Evolutionary conservation across 2,888 invertebrate genomes (phyloP).

Genomic region (Uloborus plumipes): DNA sequence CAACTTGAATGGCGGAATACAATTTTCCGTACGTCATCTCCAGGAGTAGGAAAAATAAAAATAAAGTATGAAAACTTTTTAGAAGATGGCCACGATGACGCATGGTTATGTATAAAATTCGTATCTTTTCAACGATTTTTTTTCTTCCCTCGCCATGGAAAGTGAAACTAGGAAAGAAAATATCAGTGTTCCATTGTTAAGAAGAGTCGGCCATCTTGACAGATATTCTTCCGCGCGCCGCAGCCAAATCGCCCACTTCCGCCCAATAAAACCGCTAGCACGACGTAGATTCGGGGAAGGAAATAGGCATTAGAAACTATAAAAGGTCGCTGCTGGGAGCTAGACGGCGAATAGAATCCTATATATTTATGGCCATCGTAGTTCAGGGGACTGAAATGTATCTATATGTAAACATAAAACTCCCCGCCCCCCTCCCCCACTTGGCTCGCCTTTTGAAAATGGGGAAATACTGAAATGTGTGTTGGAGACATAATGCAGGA

Average conservation of each 20-base stretch:
- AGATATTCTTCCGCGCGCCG: constrained; percentile 61
- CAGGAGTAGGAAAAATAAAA: not conserved
- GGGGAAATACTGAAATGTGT: constrained; percentile 23
- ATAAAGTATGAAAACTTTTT: too few species aligned
- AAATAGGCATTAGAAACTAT: constrained; percentile 64
- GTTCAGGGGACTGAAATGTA: constrained; percentile 20
- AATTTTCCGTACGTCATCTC: constrained; percentile 23
- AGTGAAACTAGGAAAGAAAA: constrained; percentile 35
- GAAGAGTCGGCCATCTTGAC: constrained; percentile 52
- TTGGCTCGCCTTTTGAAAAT: not conserved
- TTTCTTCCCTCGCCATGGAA: constrained; percentile 5
- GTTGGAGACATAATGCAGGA: constrained; percentile 23
- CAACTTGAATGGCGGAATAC: constrained; percentile 52
- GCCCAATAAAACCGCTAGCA: constrained; percentile 60
- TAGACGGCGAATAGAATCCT: constrained; percentile 26
- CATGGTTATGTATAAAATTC: constrained; percentile 31
- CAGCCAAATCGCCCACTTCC: constrained; percentile 62
- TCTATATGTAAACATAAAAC: too few species aligned
- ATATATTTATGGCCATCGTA: constrained; percentile 53
- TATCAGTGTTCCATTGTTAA: constrained; percentile 50
- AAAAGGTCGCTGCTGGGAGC: constrained; percentile 29
- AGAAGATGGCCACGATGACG: constrained; percentile 27
- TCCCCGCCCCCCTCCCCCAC: not conserved
- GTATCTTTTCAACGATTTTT: constrained; percentile 39
- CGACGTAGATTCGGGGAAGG: constrained; percentile 57